Evolutionary conservation across 2,888 invertebrate genomes (phyloP).

Genomic region (Strigamia crassipes): DNA sequence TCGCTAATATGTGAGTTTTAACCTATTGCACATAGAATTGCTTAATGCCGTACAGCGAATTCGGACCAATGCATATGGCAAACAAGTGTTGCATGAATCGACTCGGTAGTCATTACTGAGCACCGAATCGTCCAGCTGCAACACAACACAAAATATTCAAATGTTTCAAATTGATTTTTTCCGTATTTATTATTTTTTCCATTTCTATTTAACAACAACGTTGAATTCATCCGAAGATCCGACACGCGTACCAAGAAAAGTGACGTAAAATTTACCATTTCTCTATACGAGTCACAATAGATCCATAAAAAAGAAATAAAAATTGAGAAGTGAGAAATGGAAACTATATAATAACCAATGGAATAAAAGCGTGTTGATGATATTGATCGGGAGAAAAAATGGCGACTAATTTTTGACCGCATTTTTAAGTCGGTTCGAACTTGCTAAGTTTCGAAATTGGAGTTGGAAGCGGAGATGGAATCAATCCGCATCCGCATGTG

Average conservation of each 20-base stretch:
- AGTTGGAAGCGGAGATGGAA: not conserved
- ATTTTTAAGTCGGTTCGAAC: not conserved
- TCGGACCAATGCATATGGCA: too few species aligned
- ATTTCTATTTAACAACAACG: too few species aligned
- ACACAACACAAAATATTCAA: too few species aligned
- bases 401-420: conserved; percentile 6
- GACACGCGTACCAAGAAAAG: not conserved
- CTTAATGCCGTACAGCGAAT: too few species aligned
- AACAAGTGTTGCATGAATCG: too few species aligned
- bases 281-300: conserved; percentile 7
- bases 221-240: not conserved
- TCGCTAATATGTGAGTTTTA: not conserved
- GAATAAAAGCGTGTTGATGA: not conserved
- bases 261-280: not conserved
- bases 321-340: not conserved
- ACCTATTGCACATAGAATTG: not conserved
- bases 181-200: not conserved
- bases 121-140: too few species aligned
- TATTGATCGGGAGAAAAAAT: not conserved
- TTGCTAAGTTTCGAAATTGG: too few species aligned
- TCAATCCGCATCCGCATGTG: not conserved
- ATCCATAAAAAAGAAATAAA: conserved; percentile 2
- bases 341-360: not conserved
- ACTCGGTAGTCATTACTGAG: too few species aligned
- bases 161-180: not conserved